phyloP scores from a whole-genome alignment of 2,113 vertebrate genomes.

The Polypterus bichir region DNA sequence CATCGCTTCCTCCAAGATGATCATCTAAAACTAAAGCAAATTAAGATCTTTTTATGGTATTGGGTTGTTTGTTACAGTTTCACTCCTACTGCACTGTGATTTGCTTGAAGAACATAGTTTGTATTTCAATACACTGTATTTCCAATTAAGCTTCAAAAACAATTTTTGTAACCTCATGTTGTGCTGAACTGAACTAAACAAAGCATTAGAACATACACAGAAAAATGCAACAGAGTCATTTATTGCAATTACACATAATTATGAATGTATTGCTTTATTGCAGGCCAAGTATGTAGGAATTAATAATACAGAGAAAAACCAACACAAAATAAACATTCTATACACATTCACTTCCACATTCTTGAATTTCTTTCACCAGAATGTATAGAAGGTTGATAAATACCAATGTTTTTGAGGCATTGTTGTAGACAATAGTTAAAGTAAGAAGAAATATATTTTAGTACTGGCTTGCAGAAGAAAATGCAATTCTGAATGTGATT shows the following conservation, averaged over 20 bases:
- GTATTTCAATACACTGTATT: not conserved
- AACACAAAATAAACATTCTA: conserved; percentile 6
- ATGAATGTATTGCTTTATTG: conserved; percentile 15
- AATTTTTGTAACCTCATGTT: not conserved
- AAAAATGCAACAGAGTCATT: conserved; percentile 2
- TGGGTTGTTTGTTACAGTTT: not conserved
- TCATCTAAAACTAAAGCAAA: too few species aligned
- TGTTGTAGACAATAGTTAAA: not conserved
- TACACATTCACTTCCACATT: conserved; percentile 1
- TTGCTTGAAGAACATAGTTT: not conserved
- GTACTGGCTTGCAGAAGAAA: not conserved
- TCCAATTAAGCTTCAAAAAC: not conserved
- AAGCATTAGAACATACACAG: not conserved
- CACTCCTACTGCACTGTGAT: not conserved
- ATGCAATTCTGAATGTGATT: too few species aligned
- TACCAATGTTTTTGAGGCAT: not conserved
- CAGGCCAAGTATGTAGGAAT: conserved; percentile 11
- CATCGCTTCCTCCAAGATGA: too few species aligned
- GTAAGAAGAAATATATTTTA: not conserved
- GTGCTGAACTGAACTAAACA: not conserved
- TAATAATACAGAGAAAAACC: conserved; percentile 7
- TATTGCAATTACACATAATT: conserved; percentile 11
- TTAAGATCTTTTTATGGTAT: too few species aligned
- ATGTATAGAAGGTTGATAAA: conserved; percentile 2
- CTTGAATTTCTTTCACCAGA: not conserved